These are phyloP conservation scores for Teleogryllus occipitalis DNA, from an alignment of 1,140 invertebrate genomes.

Conservation along the genomic window DNA sequence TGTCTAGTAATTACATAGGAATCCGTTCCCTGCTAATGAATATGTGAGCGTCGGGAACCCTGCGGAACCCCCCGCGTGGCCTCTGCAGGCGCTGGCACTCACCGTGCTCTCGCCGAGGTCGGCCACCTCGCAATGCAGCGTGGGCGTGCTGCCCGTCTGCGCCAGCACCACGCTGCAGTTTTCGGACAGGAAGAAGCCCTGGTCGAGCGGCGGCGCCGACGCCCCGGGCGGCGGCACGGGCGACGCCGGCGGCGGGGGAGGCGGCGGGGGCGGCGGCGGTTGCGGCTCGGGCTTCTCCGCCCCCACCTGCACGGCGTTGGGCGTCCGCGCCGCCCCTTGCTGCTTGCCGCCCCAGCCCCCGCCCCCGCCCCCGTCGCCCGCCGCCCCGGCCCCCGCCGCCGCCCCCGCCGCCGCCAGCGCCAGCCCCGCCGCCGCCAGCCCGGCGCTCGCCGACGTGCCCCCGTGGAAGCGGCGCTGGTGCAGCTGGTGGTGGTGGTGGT, in stretches of 20 bases:
- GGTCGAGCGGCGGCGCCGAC: not conserved
- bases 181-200: slow-evolving; percentile 44
- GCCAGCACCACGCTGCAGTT: slow-evolving; percentile 52
- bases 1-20: too few relatives aligned
- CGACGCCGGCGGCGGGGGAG: not conserved
- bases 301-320: not conserved
- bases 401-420: not conserved
- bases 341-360: not conserved
- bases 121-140: slow-evolving; percentile 51
- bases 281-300: not conserved
- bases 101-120: slow-evolving; percentile 53
- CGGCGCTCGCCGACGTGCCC: not conserved
- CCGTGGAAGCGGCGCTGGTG: not conserved
- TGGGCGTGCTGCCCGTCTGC: slow-evolving; percentile 49
- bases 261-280: not conserved
- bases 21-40: too few relatives aligned
- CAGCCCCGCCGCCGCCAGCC: not conserved
- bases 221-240: not conserved
- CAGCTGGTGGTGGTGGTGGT: not conserved
- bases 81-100: too few relatives aligned
- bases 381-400: not conserved
- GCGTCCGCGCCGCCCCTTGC: not conserved
- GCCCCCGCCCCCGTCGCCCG: not conserved
- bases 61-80: too few relatives aligned
- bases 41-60: too few relatives aligned